Evolutionary conservation across 2,113 vertebrate genomes (phyloP).

Genomic region (Chloropsis hardwickii): DNA sequence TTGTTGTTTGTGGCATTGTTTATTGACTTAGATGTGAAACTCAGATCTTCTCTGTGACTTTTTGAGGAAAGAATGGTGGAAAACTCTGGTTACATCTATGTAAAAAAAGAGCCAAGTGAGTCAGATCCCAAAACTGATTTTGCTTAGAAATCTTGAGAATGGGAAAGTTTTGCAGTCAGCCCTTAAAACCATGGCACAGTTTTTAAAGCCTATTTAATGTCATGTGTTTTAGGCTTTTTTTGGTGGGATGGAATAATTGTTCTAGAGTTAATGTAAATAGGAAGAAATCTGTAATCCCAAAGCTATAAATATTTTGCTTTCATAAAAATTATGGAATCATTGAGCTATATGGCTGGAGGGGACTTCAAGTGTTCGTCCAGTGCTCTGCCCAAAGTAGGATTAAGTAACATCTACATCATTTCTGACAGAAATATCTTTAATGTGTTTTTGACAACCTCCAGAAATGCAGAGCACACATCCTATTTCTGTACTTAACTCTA

Average conservation of each 20-base stretch:
- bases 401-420: constrained; percentile 56
- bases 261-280: constrained; percentile 31
- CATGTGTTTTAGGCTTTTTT: neutral
- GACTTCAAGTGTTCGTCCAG: constrained; percentile 16
- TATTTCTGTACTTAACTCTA: neutral
- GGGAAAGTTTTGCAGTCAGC: neutral
- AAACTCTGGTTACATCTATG: neutral
- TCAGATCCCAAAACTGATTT: neutral
- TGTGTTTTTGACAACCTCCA: constrained; percentile 57
- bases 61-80: neutral
- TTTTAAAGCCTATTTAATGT: neutral
- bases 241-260: neutral
- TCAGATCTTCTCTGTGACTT: neutral
- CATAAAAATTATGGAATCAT: constrained; percentile 34
- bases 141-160: neutral
- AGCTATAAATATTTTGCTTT: constrained; percentile 37
- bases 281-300: constrained; percentile 40
- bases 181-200: neutral
- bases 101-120: neutral
- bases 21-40: neutral
- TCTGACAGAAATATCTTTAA: constrained; percentile 52
- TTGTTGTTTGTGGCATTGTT: rapidly evolving
- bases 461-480: constrained; percentile 17
- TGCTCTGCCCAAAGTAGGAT: constrained; percentile 23
- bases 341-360: constrained; percentile 43